Evolutionary conservation across 2,888 invertebrate genomes (phyloP), one percentile per base, ranked within the genome.

Genomic region (Micoletzkya japonica): DNA sequence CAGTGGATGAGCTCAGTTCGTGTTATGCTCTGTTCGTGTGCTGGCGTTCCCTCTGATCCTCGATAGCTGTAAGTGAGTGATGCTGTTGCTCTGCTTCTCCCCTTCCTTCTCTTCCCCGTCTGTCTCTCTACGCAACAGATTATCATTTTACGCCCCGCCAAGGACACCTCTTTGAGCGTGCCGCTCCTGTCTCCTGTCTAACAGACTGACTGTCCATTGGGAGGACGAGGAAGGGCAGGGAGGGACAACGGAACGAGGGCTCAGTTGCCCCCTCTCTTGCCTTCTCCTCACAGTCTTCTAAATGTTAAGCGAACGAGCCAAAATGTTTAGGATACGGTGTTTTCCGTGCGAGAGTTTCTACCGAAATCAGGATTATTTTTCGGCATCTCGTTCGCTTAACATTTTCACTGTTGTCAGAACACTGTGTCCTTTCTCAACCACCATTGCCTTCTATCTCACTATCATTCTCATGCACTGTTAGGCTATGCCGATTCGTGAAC

Each of bases 111-210:
- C 24, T 36, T 49, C 44, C 44, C 17, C 44, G 44, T 61, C 49
- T 32, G 26, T 14, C n/a, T 7, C 2, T 2, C 32, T 34, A 64
- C 64, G 64, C 64, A 64, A 64, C 64, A 52, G 64, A 64, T 64
- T 64, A 64, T 64, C 64, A 64, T 64, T 64, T 64, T 64, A 64
- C 64, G 50, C 24, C n/a, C 7, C 28, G 20, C 52, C 64, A 64
- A 64, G 64, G 64, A 30, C 64, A 64, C 50, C 36, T 26, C 36
- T 14, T 64, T 49, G 17, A 32, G 20, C 36, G n/a, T 14, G 61
- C 26, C 36, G 20, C n/a, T 17, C 17, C 44, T n/a, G 30, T 28
- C 60, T 30, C 61, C 36, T 4, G 39, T 44, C 44, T 39, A 32
- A 36, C 26, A 39, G 49, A 30, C 24, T 6, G 52, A 17, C 17